Evolutionary conservation across 2,113 vertebrate genomes (phyloP).

Genomic region (Sterrhoptilus dennistouni): DNA sequence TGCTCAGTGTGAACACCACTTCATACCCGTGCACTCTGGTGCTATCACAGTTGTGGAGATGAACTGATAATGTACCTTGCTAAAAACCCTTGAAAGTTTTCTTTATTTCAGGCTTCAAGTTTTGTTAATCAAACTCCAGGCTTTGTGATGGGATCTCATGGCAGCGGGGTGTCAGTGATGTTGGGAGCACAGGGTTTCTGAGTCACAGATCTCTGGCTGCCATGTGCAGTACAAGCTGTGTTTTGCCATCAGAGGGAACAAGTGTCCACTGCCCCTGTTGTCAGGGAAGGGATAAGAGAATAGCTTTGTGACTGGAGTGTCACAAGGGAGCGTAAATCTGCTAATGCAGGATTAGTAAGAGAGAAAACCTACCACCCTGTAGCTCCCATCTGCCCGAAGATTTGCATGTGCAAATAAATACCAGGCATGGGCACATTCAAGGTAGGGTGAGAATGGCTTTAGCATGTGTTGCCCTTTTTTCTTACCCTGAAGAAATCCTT

Average conservation of each 20-base stretch:
- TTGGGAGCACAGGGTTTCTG: background rate
- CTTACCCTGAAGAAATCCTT: background rate
- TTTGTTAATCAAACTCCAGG: background rate
- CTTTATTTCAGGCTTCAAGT: background rate
- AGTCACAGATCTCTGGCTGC: background rate
- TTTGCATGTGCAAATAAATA: background rate
- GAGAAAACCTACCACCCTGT: background rate
- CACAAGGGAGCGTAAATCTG: background rate
- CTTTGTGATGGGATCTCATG: background rate
- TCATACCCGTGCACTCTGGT: background rate
- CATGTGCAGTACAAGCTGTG: background rate
- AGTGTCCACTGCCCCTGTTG: background rate
- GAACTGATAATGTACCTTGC: background rate
- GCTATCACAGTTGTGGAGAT: background rate
- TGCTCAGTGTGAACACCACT: rapidly evolving
- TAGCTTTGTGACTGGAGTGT: background rate
- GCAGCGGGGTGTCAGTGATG: background rate
- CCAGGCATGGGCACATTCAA: background rate
- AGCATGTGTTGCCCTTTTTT: background rate
- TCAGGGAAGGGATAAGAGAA: background rate
- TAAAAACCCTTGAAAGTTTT: background rate
- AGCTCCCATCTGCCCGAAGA: background rate
- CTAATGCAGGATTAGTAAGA: background rate
- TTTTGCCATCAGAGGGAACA: background rate
- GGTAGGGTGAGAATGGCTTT: background rate